Evolutionary conservation across 2,113 vertebrate species (phyloP), one percentile per base, ranked within the genome.

Genomic region (Zosterops pallidus): DNA sequence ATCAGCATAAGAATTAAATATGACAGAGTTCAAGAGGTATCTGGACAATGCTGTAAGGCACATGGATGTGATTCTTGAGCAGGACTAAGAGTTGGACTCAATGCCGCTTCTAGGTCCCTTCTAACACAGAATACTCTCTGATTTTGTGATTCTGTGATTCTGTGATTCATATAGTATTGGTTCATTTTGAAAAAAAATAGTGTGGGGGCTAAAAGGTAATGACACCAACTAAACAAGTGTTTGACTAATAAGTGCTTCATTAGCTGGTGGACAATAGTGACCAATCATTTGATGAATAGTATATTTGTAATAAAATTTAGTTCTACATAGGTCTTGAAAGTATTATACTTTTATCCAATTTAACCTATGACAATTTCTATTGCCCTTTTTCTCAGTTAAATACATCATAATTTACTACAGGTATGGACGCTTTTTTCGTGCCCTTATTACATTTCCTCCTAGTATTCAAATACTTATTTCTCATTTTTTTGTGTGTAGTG

Each of bases 21-120:
- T 6, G 11, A 26, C 14, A 33, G 22, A 37, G 18, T 60, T 60
- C 37, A 60, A 77, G 53, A 86, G 37, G 9, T 1, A 28, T 60
- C 52, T 68, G 31, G 17, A 37, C 37, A 52, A 52, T 33, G 2
- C 17, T 37, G 4, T 46, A 5, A 53, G 57, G 37, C 33, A 23
- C 22, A 19, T 12, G 14, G 23, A 3, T 57, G 14, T 44, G 39
- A 53, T 52, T 77, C 22, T 77, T 69, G 53, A 22, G 6, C 37
- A 17, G 8, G 31, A 15, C 44, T 35, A 11, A 59, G 62, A 37
- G 5, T 2, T 31, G 11, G 3, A 44, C 22, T 60, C 0, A 0
- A 22, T 37, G 17, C 2, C 7, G 1, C 33, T 68, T 56, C 6
- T 74, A 13, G 2, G 23, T 33, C 41, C 57, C 14, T 46, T 50